These are phyloP conservation scores for Tachina fera DNA, from an alignment of 2,888 invertebrate genomes.

Conservation along the genomic window DNA sequence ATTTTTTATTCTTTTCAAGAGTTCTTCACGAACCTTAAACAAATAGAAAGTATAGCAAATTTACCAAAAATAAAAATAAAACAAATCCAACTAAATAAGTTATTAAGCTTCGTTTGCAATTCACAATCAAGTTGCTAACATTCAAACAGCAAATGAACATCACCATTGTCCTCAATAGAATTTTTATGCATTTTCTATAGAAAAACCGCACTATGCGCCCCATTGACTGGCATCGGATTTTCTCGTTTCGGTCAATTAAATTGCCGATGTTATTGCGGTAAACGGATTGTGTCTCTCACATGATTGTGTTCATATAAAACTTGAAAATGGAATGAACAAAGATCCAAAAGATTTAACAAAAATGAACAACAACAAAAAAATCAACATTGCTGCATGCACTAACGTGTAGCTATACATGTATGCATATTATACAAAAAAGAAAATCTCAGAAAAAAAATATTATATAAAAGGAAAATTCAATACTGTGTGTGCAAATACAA, in stretches of 20 bases:
- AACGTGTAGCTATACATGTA: neutral
- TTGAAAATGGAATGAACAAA: constrained; percentile 60
- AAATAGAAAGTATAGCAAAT: neutral
- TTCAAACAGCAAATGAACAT: constrained; percentile 25
- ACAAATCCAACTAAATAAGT: constrained; percentile 44
- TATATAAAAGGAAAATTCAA: constrained; percentile 13
- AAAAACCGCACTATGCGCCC: constrained; percentile 69
- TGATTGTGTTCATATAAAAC: constrained; percentile 60
- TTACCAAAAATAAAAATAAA: neutral
- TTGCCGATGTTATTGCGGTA: constrained; percentile 75
- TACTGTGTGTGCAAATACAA: constrained; percentile 4
- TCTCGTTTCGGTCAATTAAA: constrained; percentile 74
- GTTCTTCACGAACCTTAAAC: neutral
- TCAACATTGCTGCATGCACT: neutral
- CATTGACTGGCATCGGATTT: constrained; percentile 71
- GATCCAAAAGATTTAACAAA: constrained; percentile 46
- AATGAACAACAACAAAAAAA: neutral
- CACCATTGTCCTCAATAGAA: constrained; percentile 54
- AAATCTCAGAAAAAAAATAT: neutral
- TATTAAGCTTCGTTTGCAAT: constrained; percentile 62
- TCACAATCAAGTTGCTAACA: constrained; percentile 60
- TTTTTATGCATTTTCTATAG: constrained; percentile 46
- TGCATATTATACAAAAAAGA: neutral
- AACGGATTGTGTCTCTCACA: constrained; percentile 73
- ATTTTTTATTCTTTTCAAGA: neutral